Evolutionary conservation across 2,888 invertebrate species (phyloP).

Genomic region (Mimachlamys varia): DNA sequence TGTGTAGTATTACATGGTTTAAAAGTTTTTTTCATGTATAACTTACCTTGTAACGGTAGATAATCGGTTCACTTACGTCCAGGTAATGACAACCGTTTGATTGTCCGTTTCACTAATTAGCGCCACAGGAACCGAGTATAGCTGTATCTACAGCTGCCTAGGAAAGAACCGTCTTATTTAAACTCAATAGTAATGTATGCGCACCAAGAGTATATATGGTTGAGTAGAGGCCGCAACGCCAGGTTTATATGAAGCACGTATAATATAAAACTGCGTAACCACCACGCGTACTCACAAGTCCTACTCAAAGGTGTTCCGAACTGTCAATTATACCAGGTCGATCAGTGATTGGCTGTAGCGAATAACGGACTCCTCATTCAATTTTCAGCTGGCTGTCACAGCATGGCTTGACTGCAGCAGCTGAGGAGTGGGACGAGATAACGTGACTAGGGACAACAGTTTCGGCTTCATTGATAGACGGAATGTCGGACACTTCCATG

Average conservation of each 20-base stretch:
- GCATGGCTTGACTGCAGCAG: neutral
- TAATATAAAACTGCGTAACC: neutral
- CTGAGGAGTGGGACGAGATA: neutral
- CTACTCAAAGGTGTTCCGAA: slow-evolving; percentile 33
- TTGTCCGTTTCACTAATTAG: slow-evolving; percentile 26
- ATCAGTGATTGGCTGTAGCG: slow-evolving; percentile 19
- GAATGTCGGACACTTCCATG: neutral
- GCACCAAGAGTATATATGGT: neutral
- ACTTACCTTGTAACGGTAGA: slow-evolving; percentile 29
- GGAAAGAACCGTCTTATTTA: slow-evolving; percentile 9
- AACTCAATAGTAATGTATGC: slow-evolving; percentile 23
- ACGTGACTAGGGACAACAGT: neutral
- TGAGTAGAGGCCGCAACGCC: neutral
- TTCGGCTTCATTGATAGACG: neutral
- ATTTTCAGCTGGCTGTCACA: slow-evolving; percentile 1
- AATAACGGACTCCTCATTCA: slow-evolving; percentile 23
- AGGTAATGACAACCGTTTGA: neutral
- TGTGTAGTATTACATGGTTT: neutral
- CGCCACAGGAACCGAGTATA: neutral
- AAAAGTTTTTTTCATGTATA: neutral
- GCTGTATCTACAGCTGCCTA: slow-evolving; percentile 11
- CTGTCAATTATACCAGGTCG: slow-evolving; percentile 27
- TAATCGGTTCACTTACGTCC: slow-evolving; percentile 18
- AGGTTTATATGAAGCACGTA: neutral
- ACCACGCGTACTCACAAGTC: neutral